Evolutionary conservation across 1,140 invertebrate species (phyloP), one percentile per base, ranked within the genome.

Genomic region (Monochamus saltuarius): DNA sequence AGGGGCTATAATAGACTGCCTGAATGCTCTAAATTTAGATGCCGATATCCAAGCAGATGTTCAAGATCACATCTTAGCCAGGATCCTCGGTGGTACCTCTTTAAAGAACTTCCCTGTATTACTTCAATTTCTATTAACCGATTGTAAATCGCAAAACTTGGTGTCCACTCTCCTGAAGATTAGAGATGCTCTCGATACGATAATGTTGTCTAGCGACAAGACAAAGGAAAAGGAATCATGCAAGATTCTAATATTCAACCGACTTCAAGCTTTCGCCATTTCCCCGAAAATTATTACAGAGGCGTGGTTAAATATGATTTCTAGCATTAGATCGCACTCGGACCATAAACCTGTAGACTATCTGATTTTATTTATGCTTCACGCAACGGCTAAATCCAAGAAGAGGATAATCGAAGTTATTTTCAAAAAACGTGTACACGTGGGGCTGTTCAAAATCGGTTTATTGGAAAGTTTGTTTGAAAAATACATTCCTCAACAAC

Each of bases 281-380:
- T 59, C 61, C 9, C 59, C 60, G 14, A 73, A 70, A 59, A 7
- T 35, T 7, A 42, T 71, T 9, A 52, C 51, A 2, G 72, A 74
- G 49, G 61, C 54, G 34, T 73, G 70, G 68, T 64, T 74, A 22
- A 66, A 58, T 49, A 42, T 69, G n/a, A 69, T 74, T 40, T 60
- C 60, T 7, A 67, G 34, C 47, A 65, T 72, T 49, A 61, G 62
- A 42, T 7, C 14, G 1, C 40, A 43, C 51, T 58, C 29, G 45
- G 67, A 71, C 55, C 67, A 69, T 49, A 80, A 79, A 58, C 72
- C 78, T 0, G 70, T 81, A 8, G 79, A 81, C 66, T 67, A 79
- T 10, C 59, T 81, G 10, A 65, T 80, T 51, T 50, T 81, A 16
- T 64, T 80, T 36, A 66, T 79, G 65, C 61, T 81, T 1, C 75